These are phyloP conservation scores for Cybosia mesomella DNA, from an alignment of 2,888 invertebrate genomes.

Conservation along the genomic window DNA sequence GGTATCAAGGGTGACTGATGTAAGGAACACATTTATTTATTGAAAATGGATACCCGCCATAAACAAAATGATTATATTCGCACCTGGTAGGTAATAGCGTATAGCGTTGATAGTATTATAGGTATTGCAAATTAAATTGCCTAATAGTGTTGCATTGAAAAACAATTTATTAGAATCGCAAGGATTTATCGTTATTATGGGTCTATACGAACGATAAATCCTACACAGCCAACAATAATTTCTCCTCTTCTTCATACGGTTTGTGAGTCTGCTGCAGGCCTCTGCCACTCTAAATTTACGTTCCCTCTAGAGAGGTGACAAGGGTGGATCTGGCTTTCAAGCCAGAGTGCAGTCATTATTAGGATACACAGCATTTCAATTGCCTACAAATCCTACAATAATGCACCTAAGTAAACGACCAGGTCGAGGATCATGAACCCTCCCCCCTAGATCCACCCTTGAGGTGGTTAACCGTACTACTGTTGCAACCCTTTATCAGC, in stretches of 20 bases:
- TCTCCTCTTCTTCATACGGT: not conserved
- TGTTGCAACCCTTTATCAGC: not conserved
- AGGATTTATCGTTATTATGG: slow-evolving; percentile 6
- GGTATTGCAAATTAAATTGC: not conserved
- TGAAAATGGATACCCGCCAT: not conserved
- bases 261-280: not conserved
- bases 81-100: not conserved
- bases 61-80: not conserved
- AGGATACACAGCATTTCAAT: not conserved
- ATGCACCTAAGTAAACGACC: not conserved
- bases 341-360: not conserved
- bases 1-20: not conserved
- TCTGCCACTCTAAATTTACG: not conserved
- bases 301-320: not conserved
- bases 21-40: not conserved
- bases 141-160: slow-evolving; percentile 4
- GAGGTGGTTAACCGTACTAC: too few species aligned
- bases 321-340: not conserved
- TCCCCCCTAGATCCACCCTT: not conserved
- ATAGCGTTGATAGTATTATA: not conserved
- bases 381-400: not conserved
- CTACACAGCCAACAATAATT: not conserved
- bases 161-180: not conserved
- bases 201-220: too few species aligned
- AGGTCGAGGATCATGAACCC: not conserved